Evolutionary conservation across 2,113 vertebrate genomes (phyloP), one percentile per base, ranked within the genome.

Genomic region (Henicopernis longicauda): DNA sequence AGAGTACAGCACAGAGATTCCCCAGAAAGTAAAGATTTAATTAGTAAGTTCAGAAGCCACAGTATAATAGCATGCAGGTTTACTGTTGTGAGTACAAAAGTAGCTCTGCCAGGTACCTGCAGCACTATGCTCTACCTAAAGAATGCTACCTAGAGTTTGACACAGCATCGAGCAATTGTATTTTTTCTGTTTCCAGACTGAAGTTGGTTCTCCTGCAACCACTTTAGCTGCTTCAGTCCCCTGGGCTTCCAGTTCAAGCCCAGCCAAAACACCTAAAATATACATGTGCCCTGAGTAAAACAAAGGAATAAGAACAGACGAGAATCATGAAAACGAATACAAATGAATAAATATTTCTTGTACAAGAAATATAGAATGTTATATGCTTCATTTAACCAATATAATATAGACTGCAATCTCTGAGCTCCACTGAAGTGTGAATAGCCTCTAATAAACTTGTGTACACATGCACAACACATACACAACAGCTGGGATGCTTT

Each of bases 401-500:
- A 93, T 90, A 96, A 96, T 91, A 80, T 40, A 62, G 96, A 34
- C 82, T 76, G 87, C 90, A 96, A 89, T 82, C 82, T 96, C 93
- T 11, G 11, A 93, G 90, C 95, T 94, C 62, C 81, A 87, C 44
- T 96, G 93, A 91, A 85, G 95, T 95, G 95, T 91, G 93, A 96
- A 94, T 65, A 90, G 96, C 70, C 58, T 91, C 87, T 95, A 95
- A 96, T 95, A 95, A 96, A 97, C 89, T 95, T 77, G 89, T 80
- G 93, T 95, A 96, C 91, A 95, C 93, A 93, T 79, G 72, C 91
- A 96, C 93, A 97, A 94, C 96, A 93, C 95, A 95, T 32, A 96
- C 81, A 87, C 86, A 96, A 91, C 95, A 96, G 95, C 93, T 95
- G 95, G 91, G 93, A 94, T 69, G 87, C 93, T 94, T 85, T 90